Percentiles rank a stretch among this genome's conserved stretches.
Conservation (phyloP, 2,888 invertebrate genomes). For the Pyrrhosoma nymphula region DNA sequence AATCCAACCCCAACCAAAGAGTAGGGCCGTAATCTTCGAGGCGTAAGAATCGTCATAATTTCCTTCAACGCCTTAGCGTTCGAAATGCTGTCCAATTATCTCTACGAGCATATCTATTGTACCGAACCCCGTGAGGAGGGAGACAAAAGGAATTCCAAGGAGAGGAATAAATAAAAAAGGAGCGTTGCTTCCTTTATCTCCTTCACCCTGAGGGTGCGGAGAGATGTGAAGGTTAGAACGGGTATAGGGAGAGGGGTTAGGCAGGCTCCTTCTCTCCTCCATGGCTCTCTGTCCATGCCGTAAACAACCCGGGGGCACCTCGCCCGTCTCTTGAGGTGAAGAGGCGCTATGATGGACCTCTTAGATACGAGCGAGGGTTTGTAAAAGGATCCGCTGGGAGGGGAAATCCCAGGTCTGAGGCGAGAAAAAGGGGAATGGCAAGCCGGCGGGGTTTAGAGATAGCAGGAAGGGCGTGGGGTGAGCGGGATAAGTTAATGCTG, state of each 20-base stretch:
- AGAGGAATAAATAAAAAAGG: neutral
- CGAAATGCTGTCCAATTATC: conserved; percentile 17
- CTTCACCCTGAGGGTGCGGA: neutral
- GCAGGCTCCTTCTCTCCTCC: neutral
- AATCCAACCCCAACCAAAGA: neutral
- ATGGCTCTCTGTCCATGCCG: neutral
- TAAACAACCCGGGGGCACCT: neutral
- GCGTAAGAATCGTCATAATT: conserved; percentile 14
- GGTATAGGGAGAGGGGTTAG: too few species aligned
- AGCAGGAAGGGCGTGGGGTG: neutral
- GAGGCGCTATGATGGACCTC: conserved; percentile 25
- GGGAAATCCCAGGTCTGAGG: neutral
- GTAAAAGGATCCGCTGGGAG: neutral
- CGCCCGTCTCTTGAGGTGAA: neutral
- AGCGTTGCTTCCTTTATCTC: neutral
- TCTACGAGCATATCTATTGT: neutral
- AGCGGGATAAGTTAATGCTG: neutral
- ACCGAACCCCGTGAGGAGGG: neutral
- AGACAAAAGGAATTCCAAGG: conserved; percentile 4
- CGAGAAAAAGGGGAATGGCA: neutral
- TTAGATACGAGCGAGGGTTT: neutral
- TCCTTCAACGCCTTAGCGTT: neutral
- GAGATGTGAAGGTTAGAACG: neutral
- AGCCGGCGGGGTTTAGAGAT: neutral
- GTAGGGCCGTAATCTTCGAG: neutral